Percentiles rank a stretch among this genome's conserved stretches.
phyloP scores from a whole-genome alignment of 2,888 invertebrate species.

The Linnaemya tessellans region DNA sequence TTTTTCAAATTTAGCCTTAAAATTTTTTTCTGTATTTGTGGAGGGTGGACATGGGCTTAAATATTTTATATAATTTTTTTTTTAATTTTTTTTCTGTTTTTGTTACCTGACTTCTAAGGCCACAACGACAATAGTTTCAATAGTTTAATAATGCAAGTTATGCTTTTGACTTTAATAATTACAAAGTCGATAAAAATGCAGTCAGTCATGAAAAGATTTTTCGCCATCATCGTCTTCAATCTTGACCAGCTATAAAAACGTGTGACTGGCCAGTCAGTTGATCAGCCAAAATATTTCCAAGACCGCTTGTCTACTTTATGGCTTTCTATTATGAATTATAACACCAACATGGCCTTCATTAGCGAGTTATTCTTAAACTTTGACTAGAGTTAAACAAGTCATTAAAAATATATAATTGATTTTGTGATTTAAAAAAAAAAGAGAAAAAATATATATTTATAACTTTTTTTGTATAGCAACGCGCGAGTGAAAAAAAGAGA shows the following conservation, averaged over 20 bases:
- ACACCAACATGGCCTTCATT: conserved; percentile 58
- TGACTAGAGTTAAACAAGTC: conserved; percentile 58
- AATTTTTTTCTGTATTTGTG: conserved; percentile 20
- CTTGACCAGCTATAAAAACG: background rate
- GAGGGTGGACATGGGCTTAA: conserved; percentile 59
- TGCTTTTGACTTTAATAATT: conserved; percentile 41
- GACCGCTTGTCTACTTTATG: conserved; percentile 22
- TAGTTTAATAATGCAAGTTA: conserved; percentile 31
- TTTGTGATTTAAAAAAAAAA: background rate
- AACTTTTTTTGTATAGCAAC: background rate
- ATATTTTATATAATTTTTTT: background rate
- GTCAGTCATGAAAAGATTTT: conserved; percentile 17
- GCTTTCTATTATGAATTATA: conserved; percentile 26
- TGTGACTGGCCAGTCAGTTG: conserved; percentile 28
- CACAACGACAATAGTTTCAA: conserved; percentile 38
- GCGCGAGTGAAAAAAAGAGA: background rate
- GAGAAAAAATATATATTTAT: background rate
- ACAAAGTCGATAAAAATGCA: conserved; percentile 16
- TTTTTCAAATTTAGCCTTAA: too few relatives aligned
- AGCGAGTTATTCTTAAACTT: conserved; percentile 1
- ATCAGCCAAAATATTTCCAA: conserved; percentile 32
- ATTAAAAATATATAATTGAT: conserved; percentile 53
- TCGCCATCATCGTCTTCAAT: background rate
- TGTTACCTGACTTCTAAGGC: conserved; percentile 28
- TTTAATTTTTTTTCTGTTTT: background rate